A percentile compares a stretch with the other conserved stretches of the same genome.
These are phyloP conservation scores for Lithobates sylvaticus DNA, from an alignment of 2,797 vertebrate species.

Conservation along the genomic window DNA sequence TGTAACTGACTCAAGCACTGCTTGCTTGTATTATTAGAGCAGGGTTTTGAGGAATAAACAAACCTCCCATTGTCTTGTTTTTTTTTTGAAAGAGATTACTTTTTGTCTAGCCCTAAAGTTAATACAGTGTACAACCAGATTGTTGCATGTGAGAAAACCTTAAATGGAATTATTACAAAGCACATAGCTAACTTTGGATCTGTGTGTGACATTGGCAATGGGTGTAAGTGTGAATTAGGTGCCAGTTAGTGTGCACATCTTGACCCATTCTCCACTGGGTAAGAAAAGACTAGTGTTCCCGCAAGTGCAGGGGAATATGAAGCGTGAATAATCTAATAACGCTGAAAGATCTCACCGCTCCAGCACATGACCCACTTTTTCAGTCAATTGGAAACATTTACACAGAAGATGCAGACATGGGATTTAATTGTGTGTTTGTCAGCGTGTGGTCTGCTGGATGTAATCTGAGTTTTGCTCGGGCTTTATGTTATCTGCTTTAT, in stretches of 20 bases:
- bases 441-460: slow-evolving; percentile 42
- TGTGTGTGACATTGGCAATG: neutral
- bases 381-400: slow-evolving; percentile 85
- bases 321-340: slow-evolving; percentile 95
- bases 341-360: slow-evolving; percentile 87
- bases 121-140: neutral
- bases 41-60: neutral
- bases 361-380: slow-evolving; percentile 93
- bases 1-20: too few relatives aligned
- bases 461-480: slow-evolving; percentile 13
- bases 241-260: neutral
- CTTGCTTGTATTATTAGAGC: too few relatives aligned
- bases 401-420: slow-evolving; percentile 71
- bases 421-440: slow-evolving; percentile 47
- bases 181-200: neutral
- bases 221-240: neutral
- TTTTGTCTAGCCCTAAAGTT: neutral
- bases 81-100: too few relatives aligned
- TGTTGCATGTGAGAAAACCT: neutral
- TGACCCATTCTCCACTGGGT: slow-evolving; percentile 56
- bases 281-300: slow-evolving; percentile 80
- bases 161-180: neutral
- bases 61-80: neutral
- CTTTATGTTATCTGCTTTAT: slow-evolving; percentile 3
- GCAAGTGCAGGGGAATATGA: slow-evolving; percentile 82